phyloP scores from a whole-genome alignment of 64 coral and sea anemone species.

The Porites australiensis region DNA sequence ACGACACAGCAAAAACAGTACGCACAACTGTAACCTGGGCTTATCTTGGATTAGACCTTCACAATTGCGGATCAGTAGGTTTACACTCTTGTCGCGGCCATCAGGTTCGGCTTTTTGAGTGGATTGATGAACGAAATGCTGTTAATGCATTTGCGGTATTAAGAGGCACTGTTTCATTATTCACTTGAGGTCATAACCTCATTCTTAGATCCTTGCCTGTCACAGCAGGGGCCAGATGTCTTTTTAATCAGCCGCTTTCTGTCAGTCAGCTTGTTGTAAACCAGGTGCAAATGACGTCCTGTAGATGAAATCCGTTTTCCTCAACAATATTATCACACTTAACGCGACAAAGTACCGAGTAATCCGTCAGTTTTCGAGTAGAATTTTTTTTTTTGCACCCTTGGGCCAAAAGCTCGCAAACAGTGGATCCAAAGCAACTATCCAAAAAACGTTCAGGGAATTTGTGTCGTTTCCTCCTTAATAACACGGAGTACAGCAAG shows the following conservation, averaged over 20 bases:
- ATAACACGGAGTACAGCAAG: neutral
- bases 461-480: slow-evolving; percentile 29
- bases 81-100: neutral
- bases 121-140: slow-evolving; percentile 62
- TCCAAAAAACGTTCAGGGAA: neutral
- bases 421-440: neutral
- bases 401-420: neutral
- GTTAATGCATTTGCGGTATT: slow-evolving; percentile 47
- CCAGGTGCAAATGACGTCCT: slow-evolving; percentile 84
- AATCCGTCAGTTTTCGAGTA: slow-evolving; percentile 59
- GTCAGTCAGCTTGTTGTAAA: slow-evolving; percentile 81
- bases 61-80: slow-evolving; percentile 4
- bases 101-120: slow-evolving; percentile 57
- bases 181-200: slow-evolving; percentile 45
- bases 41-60: slow-evolving; percentile 20
- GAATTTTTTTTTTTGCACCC: neutral
- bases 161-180: slow-evolving; percentile 28
- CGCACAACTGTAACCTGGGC: neutral
- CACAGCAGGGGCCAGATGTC: slow-evolving; percentile 52
- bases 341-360: slow-evolving; percentile 58
- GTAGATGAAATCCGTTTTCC: slow-evolving; percentile 92
- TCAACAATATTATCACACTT: slow-evolving; percentile 81
- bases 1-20: neutral
- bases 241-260: slow-evolving; percentile 36
- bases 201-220: neutral